Percentiles rank a stretch among this genome's conserved stretches.
phyloP scores from a whole-genome alignment of 2,113 vertebrate genomes.

The Onychostruthus taczanowskii region DNA sequence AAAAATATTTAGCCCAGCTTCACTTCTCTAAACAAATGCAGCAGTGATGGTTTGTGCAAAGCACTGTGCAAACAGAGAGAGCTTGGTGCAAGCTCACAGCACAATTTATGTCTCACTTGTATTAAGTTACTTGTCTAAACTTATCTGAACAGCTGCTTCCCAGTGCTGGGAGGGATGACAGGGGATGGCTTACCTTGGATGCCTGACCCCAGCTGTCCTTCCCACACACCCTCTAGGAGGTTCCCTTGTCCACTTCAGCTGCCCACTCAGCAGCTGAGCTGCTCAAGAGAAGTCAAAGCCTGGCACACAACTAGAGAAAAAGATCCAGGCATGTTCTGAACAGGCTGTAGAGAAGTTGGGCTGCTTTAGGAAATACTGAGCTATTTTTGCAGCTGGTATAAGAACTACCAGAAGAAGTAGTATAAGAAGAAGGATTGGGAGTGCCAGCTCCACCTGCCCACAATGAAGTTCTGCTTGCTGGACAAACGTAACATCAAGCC shows the following conservation, averaged over 20 bases:
- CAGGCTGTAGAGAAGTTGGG: not conserved
- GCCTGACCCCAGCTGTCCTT: not conserved
- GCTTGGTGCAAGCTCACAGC: not conserved
- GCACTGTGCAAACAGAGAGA: not conserved
- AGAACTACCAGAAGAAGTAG: not conserved
- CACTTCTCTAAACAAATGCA: not conserved
- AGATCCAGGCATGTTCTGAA: not conserved
- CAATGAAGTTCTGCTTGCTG: not conserved
- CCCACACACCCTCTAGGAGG: not conserved
- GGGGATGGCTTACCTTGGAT: not conserved
- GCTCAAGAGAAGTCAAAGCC: not conserved
- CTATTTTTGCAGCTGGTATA: not conserved
- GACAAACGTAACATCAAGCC: not conserved
- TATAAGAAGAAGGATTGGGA: not conserved
- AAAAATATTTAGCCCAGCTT: not conserved
- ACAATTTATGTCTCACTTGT: not conserved
- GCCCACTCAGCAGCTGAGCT: not conserved
- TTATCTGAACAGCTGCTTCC: constrained; percentile 1
- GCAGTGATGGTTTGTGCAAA: not conserved
- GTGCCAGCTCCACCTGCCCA: not conserved
- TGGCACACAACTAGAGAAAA: not conserved
- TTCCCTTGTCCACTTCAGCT: not conserved
- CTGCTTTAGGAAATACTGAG: not conserved
- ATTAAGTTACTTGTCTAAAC: not conserved
- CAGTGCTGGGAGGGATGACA: not conserved